These are phyloP conservation scores for Pseudachorutes palmiensis DNA, from an alignment of 1,140 invertebrate species.

Conservation along the genomic window DNA sequence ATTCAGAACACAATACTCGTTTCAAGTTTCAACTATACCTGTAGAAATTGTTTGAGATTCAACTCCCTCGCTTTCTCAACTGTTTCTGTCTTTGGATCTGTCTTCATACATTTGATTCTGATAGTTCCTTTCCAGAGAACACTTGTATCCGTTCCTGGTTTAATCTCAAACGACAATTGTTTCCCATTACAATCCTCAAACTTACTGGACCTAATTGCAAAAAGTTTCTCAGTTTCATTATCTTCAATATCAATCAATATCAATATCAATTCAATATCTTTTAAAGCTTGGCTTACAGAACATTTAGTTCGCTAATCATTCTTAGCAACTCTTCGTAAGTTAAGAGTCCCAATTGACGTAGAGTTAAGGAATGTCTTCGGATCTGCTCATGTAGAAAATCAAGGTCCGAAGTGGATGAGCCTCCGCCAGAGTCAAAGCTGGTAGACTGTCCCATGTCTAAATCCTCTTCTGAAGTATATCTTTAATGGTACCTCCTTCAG, in stretches of 20 bases:
- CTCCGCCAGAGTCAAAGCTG: conserved; percentile 10
- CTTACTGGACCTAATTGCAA: conserved; percentile 47
- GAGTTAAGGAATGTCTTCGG: conserved; percentile 35
- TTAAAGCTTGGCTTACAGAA: conserved; percentile 45
- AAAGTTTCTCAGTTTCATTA: background rate
- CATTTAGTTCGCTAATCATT: conserved; percentile 47
- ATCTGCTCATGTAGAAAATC: conserved; percentile 38
- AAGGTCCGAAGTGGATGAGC: background rate
- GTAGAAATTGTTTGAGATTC: conserved; percentile 54
- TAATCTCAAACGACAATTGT: conserved; percentile 56
- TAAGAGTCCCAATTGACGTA: conserved; percentile 43
- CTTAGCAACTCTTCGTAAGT: conserved; percentile 49
- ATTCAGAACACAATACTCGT: too few species aligned
- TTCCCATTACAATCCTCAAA: conserved; percentile 54
- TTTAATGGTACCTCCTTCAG: too few species aligned
- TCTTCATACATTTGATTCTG: conserved; percentile 57
- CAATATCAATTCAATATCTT: background rate
- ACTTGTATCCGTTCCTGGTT: conserved; percentile 54
- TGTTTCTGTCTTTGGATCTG: conserved; percentile 46
- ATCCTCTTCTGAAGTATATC: too few species aligned
- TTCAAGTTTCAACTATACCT: too few species aligned
- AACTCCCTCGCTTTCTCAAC: conserved; percentile 52
- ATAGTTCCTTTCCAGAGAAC: conserved; percentile 61
- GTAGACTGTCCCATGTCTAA: conserved; percentile 25
- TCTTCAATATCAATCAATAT: conserved; percentile 14